Evolutionary conservation across 2,113 vertebrate genomes (phyloP).

Genomic region (Orthonyx spaldingii): DNA sequence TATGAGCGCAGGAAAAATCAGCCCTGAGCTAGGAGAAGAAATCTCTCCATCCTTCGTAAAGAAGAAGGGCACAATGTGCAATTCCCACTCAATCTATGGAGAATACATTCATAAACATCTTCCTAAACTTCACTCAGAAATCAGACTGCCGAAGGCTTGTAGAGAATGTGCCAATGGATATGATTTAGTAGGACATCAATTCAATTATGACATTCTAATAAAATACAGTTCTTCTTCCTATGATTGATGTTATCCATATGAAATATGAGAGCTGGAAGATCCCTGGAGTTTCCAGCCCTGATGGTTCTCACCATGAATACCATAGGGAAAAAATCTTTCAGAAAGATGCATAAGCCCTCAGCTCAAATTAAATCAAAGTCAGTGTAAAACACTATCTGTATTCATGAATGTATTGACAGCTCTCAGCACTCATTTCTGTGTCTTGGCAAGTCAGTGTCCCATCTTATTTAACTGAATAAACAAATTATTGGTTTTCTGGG

Average conservation of each 20-base stretch:
- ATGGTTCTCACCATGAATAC: not conserved
- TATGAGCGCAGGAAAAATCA: not conserved
- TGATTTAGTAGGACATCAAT: not conserved
- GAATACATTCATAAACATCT: not conserved
- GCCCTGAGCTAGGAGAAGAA: not conserved
- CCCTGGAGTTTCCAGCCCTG: not conserved
- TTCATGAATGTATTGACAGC: not conserved
- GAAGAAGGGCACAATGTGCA: not conserved
- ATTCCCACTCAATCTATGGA: not conserved
- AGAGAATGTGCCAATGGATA: not conserved
- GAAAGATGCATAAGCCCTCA: not conserved
- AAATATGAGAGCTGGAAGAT: not conserved
- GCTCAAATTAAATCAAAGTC: not conserved
- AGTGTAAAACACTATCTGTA: not conserved
- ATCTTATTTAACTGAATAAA: slow-evolving; percentile 19
- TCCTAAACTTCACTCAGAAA: not conserved
- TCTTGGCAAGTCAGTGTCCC: not conserved
- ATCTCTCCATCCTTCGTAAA: not conserved
- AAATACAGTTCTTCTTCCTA: not conserved
- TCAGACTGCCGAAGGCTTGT: not conserved
- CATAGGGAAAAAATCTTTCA: not conserved
- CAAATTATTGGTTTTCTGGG: slow-evolving; percentile 11
- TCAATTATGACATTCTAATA: not conserved
- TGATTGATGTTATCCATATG: not conserved
- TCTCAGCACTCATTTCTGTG: not conserved